A percentile compares a stretch with the other conserved stretches of the same genome.
These are phyloP conservation scores for cattle (Bos taurus) DNA, from an alignment of 2,113 vertebrate genomes.

Conservation along the genomic window DNA sequence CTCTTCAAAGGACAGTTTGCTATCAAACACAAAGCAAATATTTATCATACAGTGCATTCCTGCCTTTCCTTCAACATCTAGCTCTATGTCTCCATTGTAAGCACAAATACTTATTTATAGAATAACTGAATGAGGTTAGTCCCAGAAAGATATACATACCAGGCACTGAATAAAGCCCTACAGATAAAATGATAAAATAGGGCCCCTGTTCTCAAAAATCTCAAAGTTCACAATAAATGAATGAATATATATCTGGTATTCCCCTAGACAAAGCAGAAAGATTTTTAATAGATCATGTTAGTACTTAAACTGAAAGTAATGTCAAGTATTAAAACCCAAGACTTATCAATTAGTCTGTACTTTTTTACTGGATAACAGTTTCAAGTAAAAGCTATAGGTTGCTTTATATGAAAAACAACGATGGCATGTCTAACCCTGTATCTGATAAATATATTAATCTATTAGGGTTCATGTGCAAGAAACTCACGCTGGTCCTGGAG, in stretches of 20 bases:
- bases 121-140: not conserved
- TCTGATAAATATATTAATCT: not conserved
- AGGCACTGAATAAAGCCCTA: not conserved
- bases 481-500: not conserved
- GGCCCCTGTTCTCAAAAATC: not conserved
- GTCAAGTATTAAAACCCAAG: not conserved
- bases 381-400: not conserved
- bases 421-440: not conserved
- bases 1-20: not conserved
- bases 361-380: not conserved
- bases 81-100: too few relatives aligned
- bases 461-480: not conserved
- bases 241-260: not conserved
- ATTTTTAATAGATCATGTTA: not conserved
- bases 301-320: not conserved
- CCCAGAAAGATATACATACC: not conserved
- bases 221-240: not conserved
- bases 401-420: too few relatives aligned
- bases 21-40: not conserved
- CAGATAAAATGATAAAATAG: not conserved
- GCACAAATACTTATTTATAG: not conserved
- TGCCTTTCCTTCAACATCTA: not conserved
- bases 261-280: not conserved
- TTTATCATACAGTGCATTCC: not conserved
- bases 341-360: not conserved